These are phyloP conservation scores for Himalopsyche kuldschensis DNA, from an alignment of 2,888 invertebrate species.

Conservation along the genomic window DNA sequence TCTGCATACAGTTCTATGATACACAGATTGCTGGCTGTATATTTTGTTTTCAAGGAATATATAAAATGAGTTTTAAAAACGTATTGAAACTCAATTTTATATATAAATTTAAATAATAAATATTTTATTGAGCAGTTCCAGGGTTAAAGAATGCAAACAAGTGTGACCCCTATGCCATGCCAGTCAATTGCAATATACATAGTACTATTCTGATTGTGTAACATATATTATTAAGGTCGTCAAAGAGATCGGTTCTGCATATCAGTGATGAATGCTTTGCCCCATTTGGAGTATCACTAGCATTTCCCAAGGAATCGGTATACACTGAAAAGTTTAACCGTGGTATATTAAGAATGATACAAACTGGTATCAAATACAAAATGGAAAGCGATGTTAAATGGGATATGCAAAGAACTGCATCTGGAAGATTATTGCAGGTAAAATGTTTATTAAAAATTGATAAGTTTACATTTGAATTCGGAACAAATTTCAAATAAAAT, in stretches of 20 bases:
- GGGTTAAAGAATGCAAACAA: not conserved
- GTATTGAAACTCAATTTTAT: no score
- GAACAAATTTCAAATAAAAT: not conserved
- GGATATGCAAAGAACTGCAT: slow-evolving; percentile 66
- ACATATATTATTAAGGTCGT: slow-evolving; percentile 44
- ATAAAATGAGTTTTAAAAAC: no score
- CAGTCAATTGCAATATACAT: not conserved
- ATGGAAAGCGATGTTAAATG: slow-evolving; percentile 71
- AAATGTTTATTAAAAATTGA: slow-evolving; percentile 29
- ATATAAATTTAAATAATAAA: no score
- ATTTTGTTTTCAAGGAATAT: no score
- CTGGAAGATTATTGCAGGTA: slow-evolving; percentile 68
- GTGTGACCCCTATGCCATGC: not conserved
- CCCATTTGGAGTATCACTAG: slow-evolving; percentile 68
- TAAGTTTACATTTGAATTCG: slow-evolving; percentile 22
- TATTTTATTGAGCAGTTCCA: no score
- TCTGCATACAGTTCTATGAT: no score
- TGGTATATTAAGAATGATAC: slow-evolving; percentile 64
- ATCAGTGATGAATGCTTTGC: slow-evolving; percentile 75
- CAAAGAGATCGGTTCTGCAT: slow-evolving; percentile 68
- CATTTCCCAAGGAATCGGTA: slow-evolving; percentile 66
- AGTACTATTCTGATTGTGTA: not conserved
- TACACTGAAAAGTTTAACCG: slow-evolving; percentile 64
- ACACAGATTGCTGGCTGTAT: no score
- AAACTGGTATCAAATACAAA: slow-evolving; percentile 70